Percentiles rank a stretch among this genome's conserved stretches.
Conservation (phyloP, 2,888 invertebrate genomes). For the Polydrusus tereticollis region DNA sequence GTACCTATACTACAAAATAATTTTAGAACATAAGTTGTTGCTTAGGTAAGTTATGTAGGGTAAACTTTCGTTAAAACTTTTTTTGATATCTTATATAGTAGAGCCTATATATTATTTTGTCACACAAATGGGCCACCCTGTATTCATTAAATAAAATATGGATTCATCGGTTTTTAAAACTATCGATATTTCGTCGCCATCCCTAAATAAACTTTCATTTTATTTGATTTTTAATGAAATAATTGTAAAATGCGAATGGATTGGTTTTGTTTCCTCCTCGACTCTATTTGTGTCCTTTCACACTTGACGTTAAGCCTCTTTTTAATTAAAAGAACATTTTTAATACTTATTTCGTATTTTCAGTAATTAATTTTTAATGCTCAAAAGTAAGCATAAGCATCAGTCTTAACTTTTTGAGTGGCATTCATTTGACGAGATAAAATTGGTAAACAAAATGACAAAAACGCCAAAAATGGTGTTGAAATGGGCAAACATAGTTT, state of each 20-base stretch:
- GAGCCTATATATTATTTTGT: too few species aligned
- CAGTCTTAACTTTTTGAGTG: background rate
- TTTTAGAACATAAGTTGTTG: too few species aligned
- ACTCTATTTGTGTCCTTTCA: constrained; percentile 10
- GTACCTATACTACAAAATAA: too few species aligned
- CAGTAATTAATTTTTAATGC: constrained; percentile 16
- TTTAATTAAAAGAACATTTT: constrained; percentile 22
- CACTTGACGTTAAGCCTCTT: constrained; percentile 26
- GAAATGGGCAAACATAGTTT: too few species aligned
- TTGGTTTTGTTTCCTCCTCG: constrained; percentile 16
- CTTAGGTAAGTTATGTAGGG: too few species aligned
- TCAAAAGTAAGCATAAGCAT: background rate
- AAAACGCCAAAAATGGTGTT: background rate
- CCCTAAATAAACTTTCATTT: constrained; percentile 23
- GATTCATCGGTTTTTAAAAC: background rate
- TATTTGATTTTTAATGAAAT: constrained; percentile 40
- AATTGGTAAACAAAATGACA: background rate
- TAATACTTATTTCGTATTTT: constrained; percentile 4
- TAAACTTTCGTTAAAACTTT: too few species aligned
- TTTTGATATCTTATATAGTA: too few species aligned
- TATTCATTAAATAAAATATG: too few species aligned
- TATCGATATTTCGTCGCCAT: background rate
- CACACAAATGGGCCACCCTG: too few species aligned
- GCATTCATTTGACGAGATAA: background rate
- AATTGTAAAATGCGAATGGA: constrained; percentile 12